Percentiles rank a stretch among this genome's conserved stretches.
Conservation (phyloP, 2,113 vertebrate species). For the Cyanoderma ruficeps region DNA sequence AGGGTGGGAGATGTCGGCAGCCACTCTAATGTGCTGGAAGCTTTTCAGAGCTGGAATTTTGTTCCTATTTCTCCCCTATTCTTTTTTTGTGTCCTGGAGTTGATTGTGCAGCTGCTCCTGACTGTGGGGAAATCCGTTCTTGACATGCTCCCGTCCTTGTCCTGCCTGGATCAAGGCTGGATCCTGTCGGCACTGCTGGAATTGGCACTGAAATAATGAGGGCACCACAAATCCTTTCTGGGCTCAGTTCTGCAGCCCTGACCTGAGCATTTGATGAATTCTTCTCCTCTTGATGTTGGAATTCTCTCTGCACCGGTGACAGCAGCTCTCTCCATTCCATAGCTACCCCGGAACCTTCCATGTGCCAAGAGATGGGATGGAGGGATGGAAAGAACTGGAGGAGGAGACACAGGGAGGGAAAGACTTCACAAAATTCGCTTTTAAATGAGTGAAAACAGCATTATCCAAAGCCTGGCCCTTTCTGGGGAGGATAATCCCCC, state of each 20-base stretch:
- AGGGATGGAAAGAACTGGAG: background rate
- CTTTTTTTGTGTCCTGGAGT: background rate
- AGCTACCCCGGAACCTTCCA: accelerated
- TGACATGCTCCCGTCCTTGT: background rate
- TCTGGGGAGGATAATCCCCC: constrained; percentile 43
- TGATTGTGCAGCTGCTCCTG: background rate
- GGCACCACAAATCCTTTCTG: background rate
- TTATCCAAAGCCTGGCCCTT: constrained; percentile 17
- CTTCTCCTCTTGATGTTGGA: background rate
- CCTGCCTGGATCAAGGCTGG: background rate
- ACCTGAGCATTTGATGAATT: accelerated
- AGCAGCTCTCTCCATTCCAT: accelerated
- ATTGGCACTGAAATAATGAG: background rate
- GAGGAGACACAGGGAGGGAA: background rate
- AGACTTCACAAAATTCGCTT: background rate
- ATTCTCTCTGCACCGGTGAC: background rate
- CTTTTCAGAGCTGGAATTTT: background rate
- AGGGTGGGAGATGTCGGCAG: background rate
- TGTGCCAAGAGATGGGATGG: background rate
- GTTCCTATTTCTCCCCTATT: background rate
- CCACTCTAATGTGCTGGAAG: background rate
- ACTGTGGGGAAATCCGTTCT: background rate
- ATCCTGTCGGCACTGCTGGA: background rate
- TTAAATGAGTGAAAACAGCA: background rate
- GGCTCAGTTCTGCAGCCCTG: accelerated